Conservation (phyloP, 2,888 invertebrate species). For the Synergus japonicus region DNA sequence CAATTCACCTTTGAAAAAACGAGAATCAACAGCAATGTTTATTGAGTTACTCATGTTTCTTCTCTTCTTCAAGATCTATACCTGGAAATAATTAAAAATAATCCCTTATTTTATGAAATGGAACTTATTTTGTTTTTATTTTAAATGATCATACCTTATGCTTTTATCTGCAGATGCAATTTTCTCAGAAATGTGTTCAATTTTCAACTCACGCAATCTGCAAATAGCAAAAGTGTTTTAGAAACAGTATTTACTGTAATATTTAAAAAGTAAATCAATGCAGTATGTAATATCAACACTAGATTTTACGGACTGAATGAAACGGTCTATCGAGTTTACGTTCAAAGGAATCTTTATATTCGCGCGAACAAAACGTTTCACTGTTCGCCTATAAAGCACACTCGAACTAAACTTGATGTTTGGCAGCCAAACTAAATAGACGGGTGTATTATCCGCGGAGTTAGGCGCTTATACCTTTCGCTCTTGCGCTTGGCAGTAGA, state of each 20-base stretch:
- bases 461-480: background rate
- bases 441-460: slow-evolving; percentile 22
- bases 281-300: background rate
- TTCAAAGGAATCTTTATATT: background rate
- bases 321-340: slow-evolving; percentile 11
- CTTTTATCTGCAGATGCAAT: too few species aligned
- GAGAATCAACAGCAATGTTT: too few species aligned
- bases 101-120: too few species aligned
- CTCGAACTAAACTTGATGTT: slow-evolving; percentile 10
- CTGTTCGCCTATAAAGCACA: slow-evolving; percentile 25
- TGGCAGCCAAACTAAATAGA: slow-evolving; percentile 35
- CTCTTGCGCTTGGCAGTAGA: slow-evolving; percentile 37
- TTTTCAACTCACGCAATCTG: too few species aligned
- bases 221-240: too few species aligned
- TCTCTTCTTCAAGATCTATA: too few species aligned
- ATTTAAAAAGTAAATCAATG: background rate
- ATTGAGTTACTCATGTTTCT: too few species aligned
- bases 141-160: too few species aligned
- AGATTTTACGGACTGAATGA: slow-evolving; percentile 2
- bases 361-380: slow-evolving; percentile 31
- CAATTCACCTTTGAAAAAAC: too few species aligned
- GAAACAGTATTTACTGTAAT: background rate
- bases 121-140: too few species aligned
- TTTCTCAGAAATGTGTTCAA: too few species aligned
- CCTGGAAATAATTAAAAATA: too few species aligned